Evolutionary conservation across 2,113 vertebrate species (phyloP), one percentile per base, ranked within the genome.

Genomic region (Haliaeetus leucogaster): DNA sequence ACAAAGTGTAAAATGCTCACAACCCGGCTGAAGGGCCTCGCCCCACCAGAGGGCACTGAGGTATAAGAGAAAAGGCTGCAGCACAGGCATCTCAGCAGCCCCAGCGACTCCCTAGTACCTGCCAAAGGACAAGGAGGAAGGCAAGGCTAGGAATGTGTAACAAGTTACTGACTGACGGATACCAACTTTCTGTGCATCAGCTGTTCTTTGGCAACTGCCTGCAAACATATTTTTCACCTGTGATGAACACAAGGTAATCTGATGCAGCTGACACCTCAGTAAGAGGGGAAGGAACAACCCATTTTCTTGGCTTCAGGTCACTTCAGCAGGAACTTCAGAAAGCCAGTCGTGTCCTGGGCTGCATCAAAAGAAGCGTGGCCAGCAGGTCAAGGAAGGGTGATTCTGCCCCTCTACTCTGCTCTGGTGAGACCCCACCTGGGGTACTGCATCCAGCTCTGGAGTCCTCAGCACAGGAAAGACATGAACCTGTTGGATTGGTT

Each of bases 11-110:
- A 73, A 86, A 71, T 0, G 4, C 63, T 83, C 72, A 72, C 52
- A 90, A 20, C 14, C 11, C 1, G 2, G 67, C 81, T 91, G 90
- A 40, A 83, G 76, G 76, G 72, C 47, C 52, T 96, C 72, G 66
- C 23, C 89, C 94, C 96, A 96, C 32, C 93, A 97, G 95, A 95
- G 89, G 96, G 95, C 96, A 97, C 94, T 95, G 93, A 94, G 94
- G 80, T 89, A 53, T 50, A 94, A 92, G 67, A 45, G 74, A 90
- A 90, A n/a, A 94, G 67, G 40, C 59, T 77, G 87, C 84, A 87
- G 73, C 66, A 83, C 1, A 66, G 73, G 53, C 61, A 42, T 55
- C 68, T 52, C 8, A 0, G 71, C 82, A 92, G 72, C 18, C 61
- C 27, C 80, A 76, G 52, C 1, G 7, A 47, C 53, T 80, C 40